These are phyloP conservation scores for Linepithema humile DNA, from an alignment of 1,140 invertebrate genomes.

Conservation along the genomic window DNA sequence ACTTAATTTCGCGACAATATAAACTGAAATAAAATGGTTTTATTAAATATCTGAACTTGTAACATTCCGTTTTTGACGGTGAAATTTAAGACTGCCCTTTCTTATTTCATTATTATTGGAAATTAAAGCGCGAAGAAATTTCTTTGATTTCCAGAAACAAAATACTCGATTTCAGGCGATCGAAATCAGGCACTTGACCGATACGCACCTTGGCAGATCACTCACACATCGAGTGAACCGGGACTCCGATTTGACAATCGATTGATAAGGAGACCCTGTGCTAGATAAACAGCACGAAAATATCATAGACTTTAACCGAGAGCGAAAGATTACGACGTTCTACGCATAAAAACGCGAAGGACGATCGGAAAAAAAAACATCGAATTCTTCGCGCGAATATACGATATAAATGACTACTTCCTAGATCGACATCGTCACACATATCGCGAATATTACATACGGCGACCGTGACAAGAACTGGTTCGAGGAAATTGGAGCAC, in stretches of 20 bases:
- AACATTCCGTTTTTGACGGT: not conserved
- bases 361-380: not conserved
- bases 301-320: constrained; percentile 40
- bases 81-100: too few species aligned
- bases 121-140: not conserved
- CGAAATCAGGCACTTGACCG: constrained; percentile 39
- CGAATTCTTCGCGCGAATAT: not conserved
- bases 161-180: not conserved
- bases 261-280: constrained; percentile 27
- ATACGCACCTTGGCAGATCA: constrained; percentile 29
- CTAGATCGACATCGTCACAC: not conserved
- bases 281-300: constrained; percentile 28
- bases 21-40: too few species aligned
- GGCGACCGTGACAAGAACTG: constrained; percentile 35
- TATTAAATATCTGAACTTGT: too few species aligned
- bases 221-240: not conserved
- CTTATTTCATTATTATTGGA: not conserved
- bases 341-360: not conserved
- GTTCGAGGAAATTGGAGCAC: constrained; percentile 46
- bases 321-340: constrained; percentile 23
- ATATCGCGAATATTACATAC: constrained; percentile 1
- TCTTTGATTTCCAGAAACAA: not conserved
- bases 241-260: constrained; percentile 12
- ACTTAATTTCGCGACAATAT: too few species aligned
- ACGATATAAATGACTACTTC: not conserved